Conservation (phyloP, 2,888 invertebrate genomes). For the Ophion ventricosus region DNA sequence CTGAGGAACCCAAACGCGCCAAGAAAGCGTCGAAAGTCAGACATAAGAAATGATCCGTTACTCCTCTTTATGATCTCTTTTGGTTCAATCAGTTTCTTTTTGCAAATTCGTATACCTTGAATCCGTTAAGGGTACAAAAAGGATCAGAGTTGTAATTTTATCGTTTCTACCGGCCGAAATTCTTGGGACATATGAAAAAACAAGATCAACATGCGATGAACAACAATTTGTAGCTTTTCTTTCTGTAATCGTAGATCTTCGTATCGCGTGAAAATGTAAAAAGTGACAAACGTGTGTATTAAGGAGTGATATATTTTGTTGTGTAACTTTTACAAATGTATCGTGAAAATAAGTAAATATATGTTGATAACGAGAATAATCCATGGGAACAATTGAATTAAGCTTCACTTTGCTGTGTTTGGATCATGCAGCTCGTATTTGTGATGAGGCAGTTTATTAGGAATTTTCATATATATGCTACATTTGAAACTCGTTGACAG, state of each 20-base stretch:
- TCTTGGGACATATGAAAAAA: not conserved
- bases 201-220: not conserved
- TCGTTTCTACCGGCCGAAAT: not conserved
- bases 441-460: no score
- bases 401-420: no score
- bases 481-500: no score
- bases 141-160: not conserved
- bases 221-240: not conserved
- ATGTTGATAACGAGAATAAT: not conserved
- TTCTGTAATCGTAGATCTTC: not conserved
- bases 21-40: conserved; percentile 46
- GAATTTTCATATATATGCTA: no score
- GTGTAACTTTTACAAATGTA: not conserved
- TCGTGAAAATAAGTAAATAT: not conserved
- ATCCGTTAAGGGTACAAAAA: not conserved
- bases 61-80: not conserved
- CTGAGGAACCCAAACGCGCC: not conserved
- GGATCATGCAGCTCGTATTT: no score
- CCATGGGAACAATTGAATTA: no score
- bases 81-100: not conserved
- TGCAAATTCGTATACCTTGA: not conserved
- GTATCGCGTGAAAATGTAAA: not conserved
- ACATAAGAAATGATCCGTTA: conserved; percentile 36
- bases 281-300: not conserved
- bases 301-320: not conserved